A percentile compares a stretch with the other conserved stretches of the same genome.
Conservation (phyloP, 1,140 invertebrate genomes). For the Zeugodacus cucurbitae region DNA sequence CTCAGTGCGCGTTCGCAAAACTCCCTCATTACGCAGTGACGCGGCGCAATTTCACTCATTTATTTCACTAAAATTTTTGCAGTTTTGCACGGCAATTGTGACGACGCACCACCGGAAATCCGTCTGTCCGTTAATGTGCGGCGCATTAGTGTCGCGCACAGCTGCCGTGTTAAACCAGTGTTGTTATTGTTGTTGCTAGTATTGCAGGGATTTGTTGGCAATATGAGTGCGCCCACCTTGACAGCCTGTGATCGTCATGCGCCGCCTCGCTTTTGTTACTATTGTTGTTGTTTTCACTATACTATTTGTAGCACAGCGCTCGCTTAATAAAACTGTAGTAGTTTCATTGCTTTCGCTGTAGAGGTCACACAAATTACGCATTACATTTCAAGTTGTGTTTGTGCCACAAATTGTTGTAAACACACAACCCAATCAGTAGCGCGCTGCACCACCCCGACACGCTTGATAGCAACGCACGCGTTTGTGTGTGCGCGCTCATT, state of each 20-base stretch:
- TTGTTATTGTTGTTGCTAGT: not conserved
- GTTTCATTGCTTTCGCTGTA: not conserved
- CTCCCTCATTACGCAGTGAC: not conserved
- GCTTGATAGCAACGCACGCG: not conserved
- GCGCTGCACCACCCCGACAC: not conserved
- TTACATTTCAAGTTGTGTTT: not conserved
- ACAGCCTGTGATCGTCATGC: not conserved
- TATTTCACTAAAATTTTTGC: not conserved
- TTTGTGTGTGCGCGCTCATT: not conserved
- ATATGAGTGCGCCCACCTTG: conserved; percentile 21
- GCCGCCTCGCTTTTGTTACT: not conserved
- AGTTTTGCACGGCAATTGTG: conserved; percentile 10
- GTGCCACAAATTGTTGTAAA: conserved; percentile 5
- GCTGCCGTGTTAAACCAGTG: conserved; percentile 29
- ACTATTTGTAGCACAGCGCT: not conserved
- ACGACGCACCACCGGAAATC: conserved; percentile 20
- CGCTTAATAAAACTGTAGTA: not conserved
- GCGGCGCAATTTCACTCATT: not conserved
- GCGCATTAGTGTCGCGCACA: conserved; percentile 44
- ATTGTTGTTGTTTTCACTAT: not conserved
- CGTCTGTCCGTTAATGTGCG: conserved; percentile 30
- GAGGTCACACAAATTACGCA: conserved; percentile 20
- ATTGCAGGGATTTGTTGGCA: not conserved
- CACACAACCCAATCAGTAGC: conserved; percentile 21
- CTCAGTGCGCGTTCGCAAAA: not conserved